phyloP scores from a whole-genome alignment of 2,113 vertebrate species.

The Misgurnus mizolepis region DNA sequence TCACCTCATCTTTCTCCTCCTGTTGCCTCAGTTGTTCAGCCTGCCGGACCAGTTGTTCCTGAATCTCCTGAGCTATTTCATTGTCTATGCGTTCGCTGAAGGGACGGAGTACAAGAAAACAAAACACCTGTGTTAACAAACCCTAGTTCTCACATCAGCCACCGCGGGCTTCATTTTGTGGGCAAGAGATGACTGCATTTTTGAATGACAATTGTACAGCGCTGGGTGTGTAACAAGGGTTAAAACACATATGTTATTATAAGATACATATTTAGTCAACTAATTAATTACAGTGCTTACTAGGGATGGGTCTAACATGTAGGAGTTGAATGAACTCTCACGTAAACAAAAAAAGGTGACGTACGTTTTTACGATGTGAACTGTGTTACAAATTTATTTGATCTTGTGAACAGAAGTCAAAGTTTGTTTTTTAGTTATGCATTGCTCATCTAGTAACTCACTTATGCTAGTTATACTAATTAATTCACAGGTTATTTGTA shows the following conservation, averaged over 20 bases:
- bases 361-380: not conserved
- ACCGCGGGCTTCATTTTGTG: not conserved
- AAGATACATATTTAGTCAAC: not conserved
- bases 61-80: slow-evolving; percentile 95
- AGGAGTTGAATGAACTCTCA: too few relatives aligned
- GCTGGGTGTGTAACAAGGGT: not conserved
- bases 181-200: not conserved
- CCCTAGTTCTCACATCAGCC: not conserved
- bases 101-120: not conserved
- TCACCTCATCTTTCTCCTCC: slow-evolving; percentile 93
- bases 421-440: not conserved
- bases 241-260: not conserved
- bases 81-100: slow-evolving; percentile 86
- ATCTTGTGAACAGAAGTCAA: not conserved
- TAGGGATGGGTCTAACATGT: too few relatives aligned
- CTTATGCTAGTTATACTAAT: too few relatives aligned
- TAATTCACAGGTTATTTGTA: too few relatives aligned
- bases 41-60: slow-evolving; percentile 89
- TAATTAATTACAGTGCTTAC: too few relatives aligned
- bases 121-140: not conserved
- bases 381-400: not conserved
- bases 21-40: slow-evolving; percentile 84
- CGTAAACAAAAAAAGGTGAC: too few relatives aligned
- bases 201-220: not conserved
- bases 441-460: not conserved